Evolutionary conservation across 2,113 vertebrate species (phyloP).

Genomic region (Myotis davidii): DNA sequence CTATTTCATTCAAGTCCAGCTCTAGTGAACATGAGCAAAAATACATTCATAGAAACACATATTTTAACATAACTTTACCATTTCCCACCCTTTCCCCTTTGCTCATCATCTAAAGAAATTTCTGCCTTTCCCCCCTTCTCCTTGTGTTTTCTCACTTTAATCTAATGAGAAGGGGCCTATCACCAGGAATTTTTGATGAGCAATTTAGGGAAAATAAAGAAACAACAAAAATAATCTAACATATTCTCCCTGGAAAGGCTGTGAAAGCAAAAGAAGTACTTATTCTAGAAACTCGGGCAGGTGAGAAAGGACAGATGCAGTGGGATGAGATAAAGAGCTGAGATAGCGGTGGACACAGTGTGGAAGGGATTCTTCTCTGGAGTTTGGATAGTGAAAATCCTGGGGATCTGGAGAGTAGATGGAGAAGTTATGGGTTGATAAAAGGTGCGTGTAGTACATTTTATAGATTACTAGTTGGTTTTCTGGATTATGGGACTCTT

Average conservation of each 20-base stretch:
- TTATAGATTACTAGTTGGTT: neutral
- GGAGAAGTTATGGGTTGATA: neutral
- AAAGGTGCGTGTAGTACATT: neutral
- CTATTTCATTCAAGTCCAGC: neutral
- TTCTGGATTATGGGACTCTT: neutral
- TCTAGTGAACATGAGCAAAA: neutral
- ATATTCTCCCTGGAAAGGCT: neutral
- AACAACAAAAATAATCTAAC: neutral
- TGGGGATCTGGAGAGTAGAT: neutral
- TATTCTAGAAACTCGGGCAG: neutral
- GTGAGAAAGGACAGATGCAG: fast-evolving
- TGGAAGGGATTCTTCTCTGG: neutral
- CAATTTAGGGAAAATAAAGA: neutral
- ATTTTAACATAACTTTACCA: neutral
- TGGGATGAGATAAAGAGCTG: neutral
- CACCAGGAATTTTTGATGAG: neutral
- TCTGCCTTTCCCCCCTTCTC: neutral
- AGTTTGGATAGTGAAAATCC: neutral
- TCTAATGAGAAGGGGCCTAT: neutral
- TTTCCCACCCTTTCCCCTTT: neutral
- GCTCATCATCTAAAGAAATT: neutral
- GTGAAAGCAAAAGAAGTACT: neutral
- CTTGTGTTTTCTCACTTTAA: neutral
- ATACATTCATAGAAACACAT: neutral
- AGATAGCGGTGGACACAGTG: neutral